Percentiles rank a stretch among this genome's conserved stretches.
Evolutionary conservation across 1,140 invertebrate genomes (phyloP).

Genomic region (Lepidostoma basale): DNA sequence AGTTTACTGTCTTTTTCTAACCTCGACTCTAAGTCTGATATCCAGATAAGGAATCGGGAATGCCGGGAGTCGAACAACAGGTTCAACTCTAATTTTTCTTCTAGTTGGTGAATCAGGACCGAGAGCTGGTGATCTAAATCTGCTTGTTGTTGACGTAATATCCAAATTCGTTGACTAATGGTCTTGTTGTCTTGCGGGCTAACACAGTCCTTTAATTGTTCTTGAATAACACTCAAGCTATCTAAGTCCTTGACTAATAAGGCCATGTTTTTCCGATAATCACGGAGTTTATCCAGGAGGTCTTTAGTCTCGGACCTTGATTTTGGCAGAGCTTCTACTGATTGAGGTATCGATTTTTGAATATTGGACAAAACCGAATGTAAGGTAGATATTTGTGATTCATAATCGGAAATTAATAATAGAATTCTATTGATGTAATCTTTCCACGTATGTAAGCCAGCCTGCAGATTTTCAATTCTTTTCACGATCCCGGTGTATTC

Average conservation of each 20-base stretch:
- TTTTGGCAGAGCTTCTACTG: conserved; percentile 51
- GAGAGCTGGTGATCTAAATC: conserved; percentile 81
- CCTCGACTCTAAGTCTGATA: conserved; percentile 67
- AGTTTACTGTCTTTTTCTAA: conserved; percentile 65
- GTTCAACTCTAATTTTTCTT: conserved; percentile 76
- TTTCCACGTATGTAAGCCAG: conserved; percentile 81
- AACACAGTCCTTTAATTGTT: conserved; percentile 82
- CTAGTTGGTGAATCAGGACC: conserved; percentile 73
- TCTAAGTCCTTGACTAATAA: conserved; percentile 68
- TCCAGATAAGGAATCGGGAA: conserved; percentile 71
- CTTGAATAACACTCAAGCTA: conserved; percentile 72
- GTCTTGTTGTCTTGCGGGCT: conserved; percentile 87
- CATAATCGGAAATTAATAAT: conserved; percentile 66
- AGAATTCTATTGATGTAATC: conserved; percentile 72
- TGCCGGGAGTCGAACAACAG: conserved; percentile 73
- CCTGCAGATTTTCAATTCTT: conserved; percentile 76
- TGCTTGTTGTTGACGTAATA: conserved; percentile 77
- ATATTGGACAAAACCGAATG: conserved; percentile 64
- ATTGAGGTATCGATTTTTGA: conserved; percentile 62
- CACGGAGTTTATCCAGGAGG: conserved; percentile 65
- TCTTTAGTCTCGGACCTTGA: conserved; percentile 60
- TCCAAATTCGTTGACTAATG: conserved; percentile 76
- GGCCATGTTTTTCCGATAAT: conserved; percentile 64
- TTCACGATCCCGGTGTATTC: conserved; percentile 78
- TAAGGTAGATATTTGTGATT: conserved; percentile 63